phyloP scores from a whole-genome alignment of 2,113 vertebrate species.

The Nibea albiflora region DNA sequence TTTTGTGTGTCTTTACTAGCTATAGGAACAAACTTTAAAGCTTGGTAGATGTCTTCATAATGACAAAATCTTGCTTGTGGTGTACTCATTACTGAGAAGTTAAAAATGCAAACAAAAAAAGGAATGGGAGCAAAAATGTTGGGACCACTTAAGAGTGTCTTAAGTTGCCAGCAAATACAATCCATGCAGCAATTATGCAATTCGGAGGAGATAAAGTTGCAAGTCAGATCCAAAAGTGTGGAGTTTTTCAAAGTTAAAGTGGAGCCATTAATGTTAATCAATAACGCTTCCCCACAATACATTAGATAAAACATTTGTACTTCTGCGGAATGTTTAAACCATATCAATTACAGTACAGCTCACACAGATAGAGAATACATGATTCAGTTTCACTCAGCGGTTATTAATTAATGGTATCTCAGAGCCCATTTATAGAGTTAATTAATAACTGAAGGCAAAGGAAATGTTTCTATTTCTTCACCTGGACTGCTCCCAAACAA shows the following conservation, averaged over 20 bases:
- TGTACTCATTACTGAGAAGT: constrained; percentile 17
- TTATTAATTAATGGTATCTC: background rate
- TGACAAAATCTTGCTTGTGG: constrained; percentile 3
- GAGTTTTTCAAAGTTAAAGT: background rate
- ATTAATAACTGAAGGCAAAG: background rate
- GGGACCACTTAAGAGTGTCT: background rate
- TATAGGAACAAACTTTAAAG: constrained; percentile 17
- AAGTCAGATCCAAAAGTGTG: background rate
- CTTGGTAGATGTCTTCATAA: background rate
- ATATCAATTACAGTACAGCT: background rate
- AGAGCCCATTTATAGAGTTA: background rate
- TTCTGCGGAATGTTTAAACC: background rate
- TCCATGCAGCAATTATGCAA: background rate
- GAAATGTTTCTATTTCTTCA: constrained; percentile 9
- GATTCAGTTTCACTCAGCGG: background rate
- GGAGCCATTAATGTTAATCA: background rate
- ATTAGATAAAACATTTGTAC: no score
- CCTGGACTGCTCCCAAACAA: background rate
- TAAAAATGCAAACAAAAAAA: constrained; percentile 3
- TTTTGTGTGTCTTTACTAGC: constrained; percentile 21
- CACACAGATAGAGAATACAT: background rate
- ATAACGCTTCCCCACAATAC: background rate
- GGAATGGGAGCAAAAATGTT: background rate
- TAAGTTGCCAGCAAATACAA: background rate
- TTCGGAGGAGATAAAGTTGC: background rate